phyloP scores from a whole-genome alignment of 2,113 vertebrate species.

The Struthio camelus region DNA sequence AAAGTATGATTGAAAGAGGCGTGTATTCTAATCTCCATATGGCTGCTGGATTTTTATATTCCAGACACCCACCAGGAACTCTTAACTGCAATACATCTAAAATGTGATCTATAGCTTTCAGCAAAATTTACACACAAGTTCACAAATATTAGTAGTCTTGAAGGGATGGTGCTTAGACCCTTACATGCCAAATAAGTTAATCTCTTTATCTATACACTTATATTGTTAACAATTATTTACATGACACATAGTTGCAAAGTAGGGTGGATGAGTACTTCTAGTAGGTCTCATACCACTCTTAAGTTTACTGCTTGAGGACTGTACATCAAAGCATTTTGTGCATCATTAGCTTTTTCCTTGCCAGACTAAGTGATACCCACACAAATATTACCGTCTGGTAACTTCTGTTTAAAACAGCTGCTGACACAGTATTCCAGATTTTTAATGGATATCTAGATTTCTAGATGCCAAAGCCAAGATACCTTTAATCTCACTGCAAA shows the following conservation, averaged over 20 bases:
- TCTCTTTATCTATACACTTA: neutral
- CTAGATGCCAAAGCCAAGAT: neutral
- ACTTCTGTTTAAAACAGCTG: constrained; percentile 61
- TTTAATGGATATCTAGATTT: constrained; percentile 40
- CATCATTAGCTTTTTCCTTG: constrained; percentile 51
- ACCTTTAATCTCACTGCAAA: neutral
- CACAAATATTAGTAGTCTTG: neutral
- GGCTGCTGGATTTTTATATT: constrained; percentile 32
- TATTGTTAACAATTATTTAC: neutral
- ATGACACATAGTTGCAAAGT: neutral
- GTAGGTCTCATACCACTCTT: neutral
- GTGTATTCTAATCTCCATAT: constrained; percentile 17
- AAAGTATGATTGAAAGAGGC: neutral
- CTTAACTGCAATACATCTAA: constrained; percentile 28
- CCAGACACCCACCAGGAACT: constrained; percentile 1
- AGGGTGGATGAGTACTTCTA: neutral
- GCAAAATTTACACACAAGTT: neutral
- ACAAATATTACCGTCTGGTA: constrained; percentile 63
- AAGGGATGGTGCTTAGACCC: neutral
- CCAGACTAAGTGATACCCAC: constrained; percentile 52
- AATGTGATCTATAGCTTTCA: neutral
- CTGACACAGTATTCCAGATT: constrained; percentile 37
- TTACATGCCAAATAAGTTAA: neutral
- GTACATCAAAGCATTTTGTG: constrained; percentile 43
- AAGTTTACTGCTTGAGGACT: constrained; percentile 37